Conservation (phyloP, 2,797 vertebrate genomes). For the Pygocentrus nattereri region DNA sequence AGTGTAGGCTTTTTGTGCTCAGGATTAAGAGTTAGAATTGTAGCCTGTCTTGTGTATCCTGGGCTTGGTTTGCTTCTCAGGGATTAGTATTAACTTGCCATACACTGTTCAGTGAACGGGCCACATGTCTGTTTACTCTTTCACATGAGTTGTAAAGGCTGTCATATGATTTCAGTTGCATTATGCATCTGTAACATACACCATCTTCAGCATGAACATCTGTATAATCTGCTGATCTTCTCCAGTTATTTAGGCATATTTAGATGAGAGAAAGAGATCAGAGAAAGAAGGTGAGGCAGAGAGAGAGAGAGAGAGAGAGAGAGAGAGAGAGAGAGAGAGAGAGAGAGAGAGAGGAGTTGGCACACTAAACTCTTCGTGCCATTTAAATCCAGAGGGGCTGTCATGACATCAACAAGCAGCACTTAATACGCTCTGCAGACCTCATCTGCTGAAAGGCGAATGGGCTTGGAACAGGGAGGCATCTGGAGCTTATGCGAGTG, state of each 20-base stretch:
- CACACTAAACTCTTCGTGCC: constrained; percentile 48
- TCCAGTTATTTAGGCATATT: constrained; percentile 1
- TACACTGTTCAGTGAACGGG: neutral
- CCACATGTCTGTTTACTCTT: neutral
- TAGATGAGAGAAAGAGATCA: neutral
- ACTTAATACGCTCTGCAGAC: constrained; percentile 20
- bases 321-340: constrained; percentile 14
- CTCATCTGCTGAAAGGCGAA: constrained; percentile 37
- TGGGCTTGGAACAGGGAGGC: neutral
- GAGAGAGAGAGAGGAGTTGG: neutral
- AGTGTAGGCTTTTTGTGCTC: neutral
- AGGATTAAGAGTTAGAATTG: neutral
- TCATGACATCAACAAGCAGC: constrained; percentile 37
- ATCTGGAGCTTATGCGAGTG: constrained; percentile 19
- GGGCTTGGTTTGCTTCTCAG: neutral
- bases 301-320: constrained; percentile 1
- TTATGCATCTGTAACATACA: neutral
- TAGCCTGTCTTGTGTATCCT: neutral
- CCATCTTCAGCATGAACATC: neutral
- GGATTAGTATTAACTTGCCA: neutral
- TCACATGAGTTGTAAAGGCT: neutral
- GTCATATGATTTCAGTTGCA: no score
- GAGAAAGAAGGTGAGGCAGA: no score
- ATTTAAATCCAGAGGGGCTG: constrained; percentile 49
- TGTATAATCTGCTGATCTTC: constrained; percentile 6